Evolutionary conservation across 2,797 vertebrate species (phyloP).

Genomic region (Sphenopsis melanotis): DNA sequence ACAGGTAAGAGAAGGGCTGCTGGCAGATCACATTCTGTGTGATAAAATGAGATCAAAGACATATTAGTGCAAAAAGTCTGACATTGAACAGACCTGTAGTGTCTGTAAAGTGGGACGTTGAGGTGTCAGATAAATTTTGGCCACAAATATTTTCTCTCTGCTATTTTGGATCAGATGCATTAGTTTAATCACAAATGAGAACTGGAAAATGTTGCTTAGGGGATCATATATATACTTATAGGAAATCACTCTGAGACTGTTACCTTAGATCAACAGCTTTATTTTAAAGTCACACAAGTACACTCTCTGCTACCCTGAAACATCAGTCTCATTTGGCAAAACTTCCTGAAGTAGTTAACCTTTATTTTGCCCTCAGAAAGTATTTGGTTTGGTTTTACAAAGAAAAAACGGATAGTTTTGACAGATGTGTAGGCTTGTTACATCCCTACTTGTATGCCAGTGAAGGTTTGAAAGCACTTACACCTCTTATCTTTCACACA

Average conservation of each 20-base stretch:
- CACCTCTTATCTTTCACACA: background rate
- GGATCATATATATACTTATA: background rate
- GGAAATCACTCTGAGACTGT: background rate
- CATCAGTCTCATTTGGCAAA: background rate
- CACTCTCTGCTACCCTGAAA: background rate
- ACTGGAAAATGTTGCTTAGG: background rate
- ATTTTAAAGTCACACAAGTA: background rate
- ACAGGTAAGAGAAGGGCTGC: background rate
- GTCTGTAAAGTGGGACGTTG: background rate
- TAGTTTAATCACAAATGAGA: background rate
- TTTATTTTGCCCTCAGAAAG: background rate
- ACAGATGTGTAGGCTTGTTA: background rate
- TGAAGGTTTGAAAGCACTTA: background rate
- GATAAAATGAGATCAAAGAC: background rate
- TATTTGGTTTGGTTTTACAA: background rate
- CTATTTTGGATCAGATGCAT: background rate
- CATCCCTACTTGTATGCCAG: background rate
- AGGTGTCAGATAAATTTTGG: background rate
- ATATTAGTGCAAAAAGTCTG: background rate
- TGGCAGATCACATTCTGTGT: background rate
- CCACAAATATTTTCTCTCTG: background rate
- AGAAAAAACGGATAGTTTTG: background rate
- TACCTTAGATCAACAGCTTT: background rate
- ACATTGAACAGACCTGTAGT: background rate
- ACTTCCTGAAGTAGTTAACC: background rate